A percentile compares a stretch with the other conserved stretches of the same genome.
phyloP scores from a whole-genome alignment of 2,113 vertebrate species.

The Sturnus vulgaris region DNA sequence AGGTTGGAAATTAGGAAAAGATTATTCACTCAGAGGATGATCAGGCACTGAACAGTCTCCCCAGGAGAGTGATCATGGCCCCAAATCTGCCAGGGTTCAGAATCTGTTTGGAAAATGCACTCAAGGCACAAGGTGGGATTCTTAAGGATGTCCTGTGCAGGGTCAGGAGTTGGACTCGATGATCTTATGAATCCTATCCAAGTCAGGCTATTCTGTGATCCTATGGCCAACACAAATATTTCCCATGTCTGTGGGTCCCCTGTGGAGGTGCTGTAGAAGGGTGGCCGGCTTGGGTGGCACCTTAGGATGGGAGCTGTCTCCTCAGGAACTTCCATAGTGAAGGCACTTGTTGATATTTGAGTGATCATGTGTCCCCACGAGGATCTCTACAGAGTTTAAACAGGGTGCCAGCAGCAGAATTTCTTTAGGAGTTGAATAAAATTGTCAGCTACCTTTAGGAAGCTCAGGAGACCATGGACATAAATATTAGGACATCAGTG shows the following conservation, averaged over 20 bases:
- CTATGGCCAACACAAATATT: neutral
- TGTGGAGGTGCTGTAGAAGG: fast-evolving
- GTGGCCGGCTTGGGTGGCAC: neutral
- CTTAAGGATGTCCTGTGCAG: neutral
- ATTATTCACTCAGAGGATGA: neutral
- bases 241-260: neutral
- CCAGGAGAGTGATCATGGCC: neutral
- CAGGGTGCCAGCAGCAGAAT: neutral
- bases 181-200: neutral
- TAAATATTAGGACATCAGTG: neutral
- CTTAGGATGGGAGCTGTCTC: neutral
- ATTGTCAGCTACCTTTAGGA: neutral
- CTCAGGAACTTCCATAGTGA: neutral
- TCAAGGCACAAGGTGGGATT: neutral
- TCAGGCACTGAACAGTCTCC: neutral
- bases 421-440: neutral
- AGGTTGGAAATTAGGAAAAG: neutral
- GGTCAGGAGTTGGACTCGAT: fast-evolving
- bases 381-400: neutral
- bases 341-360: neutral
- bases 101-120: neutral
- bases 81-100: neutral
- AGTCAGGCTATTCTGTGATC: neutral
- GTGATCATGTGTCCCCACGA: neutral
- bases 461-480: neutral